A percentile compares a stretch with the other conserved stretches of the same genome.
Evolutionary conservation across 2,888 invertebrate species (phyloP).

Genomic region (Nomada ferruginata): DNA sequence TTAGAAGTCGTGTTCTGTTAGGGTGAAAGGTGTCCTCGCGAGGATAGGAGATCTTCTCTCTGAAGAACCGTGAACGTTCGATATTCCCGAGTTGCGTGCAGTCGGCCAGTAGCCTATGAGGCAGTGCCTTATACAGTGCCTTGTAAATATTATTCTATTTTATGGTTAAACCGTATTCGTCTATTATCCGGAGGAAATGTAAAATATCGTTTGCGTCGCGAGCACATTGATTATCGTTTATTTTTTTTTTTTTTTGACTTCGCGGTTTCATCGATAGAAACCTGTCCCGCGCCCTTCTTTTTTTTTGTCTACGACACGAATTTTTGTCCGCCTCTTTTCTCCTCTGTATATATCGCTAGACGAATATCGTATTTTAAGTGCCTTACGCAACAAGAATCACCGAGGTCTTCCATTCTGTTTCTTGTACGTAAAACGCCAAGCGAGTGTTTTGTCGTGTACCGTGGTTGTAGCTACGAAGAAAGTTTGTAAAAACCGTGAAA

Average conservation of each 20-base stretch:
- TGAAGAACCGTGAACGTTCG: constrained; percentile 48
- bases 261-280: constrained; percentile 2
- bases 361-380: constrained; percentile 79
- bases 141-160: constrained; percentile 74
- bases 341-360: constrained; percentile 70
- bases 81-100: constrained; percentile 58
- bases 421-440: constrained; percentile 75
- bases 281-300: neutral
- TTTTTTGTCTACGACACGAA: neutral
- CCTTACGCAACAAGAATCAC: constrained; percentile 84
- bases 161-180: constrained; percentile 31
- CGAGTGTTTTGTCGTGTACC: constrained; percentile 60
- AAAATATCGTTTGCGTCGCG: constrained; percentile 12
- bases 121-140: constrained; percentile 82
- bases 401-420: constrained; percentile 83
- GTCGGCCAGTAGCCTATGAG: constrained; percentile 79
- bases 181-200: constrained; percentile 12
- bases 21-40: constrained; percentile 35
- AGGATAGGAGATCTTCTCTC: constrained; percentile 35
- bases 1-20: constrained; percentile 30
- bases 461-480: constrained; percentile 59
- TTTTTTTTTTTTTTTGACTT: neutral
- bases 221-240: constrained; percentile 1
- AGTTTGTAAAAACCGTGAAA: constrained; percentile 63
- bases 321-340: constrained; percentile 22